Percentiles rank a stretch among this genome's conserved stretches.
Conservation (phyloP, 2,888 invertebrate genomes). For the Sthenelais limicola region DNA sequence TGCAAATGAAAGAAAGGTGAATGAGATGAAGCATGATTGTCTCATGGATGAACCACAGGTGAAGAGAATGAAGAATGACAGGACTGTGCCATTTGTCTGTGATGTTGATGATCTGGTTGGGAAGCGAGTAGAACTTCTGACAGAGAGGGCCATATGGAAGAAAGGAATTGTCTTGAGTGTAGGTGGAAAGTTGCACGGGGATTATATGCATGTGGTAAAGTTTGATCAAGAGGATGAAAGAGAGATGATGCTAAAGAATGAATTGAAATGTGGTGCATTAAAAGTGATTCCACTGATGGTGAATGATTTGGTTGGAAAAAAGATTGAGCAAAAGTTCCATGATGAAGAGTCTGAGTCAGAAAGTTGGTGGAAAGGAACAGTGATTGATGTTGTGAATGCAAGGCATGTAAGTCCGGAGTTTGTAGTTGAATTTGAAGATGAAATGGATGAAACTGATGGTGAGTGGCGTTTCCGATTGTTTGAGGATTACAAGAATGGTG, state of each 20-base stretch:
- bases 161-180: not conserved
- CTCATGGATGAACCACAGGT: not conserved
- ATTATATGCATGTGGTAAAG: not conserved
- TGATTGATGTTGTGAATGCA: slow-evolving; percentile 8
- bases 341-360: not conserved
- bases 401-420: slow-evolving; percentile 12
- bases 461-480: not conserved
- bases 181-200: not conserved
- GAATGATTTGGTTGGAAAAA: slow-evolving; percentile 1
- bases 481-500: slow-evolving; percentile 13
- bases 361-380: slow-evolving; percentile 12
- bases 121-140: not conserved
- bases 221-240: slow-evolving; percentile 5
- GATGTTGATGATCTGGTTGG: slow-evolving; percentile 10
- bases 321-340: slow-evolving; percentile 7
- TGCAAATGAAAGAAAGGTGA: not conserved
- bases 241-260: not conserved
- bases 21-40: not conserved
- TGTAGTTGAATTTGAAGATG: slow-evolving; percentile 8
- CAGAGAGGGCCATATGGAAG: slow-evolving; percentile 10
- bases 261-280: not conserved
- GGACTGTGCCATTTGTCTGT: not conserved
- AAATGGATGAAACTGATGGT: not conserved
- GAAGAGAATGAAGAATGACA: slow-evolving; percentile 9
- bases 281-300: not conserved